Conservation (phyloP, 2,797 vertebrate species). For the Sebastes wilsoni region DNA sequence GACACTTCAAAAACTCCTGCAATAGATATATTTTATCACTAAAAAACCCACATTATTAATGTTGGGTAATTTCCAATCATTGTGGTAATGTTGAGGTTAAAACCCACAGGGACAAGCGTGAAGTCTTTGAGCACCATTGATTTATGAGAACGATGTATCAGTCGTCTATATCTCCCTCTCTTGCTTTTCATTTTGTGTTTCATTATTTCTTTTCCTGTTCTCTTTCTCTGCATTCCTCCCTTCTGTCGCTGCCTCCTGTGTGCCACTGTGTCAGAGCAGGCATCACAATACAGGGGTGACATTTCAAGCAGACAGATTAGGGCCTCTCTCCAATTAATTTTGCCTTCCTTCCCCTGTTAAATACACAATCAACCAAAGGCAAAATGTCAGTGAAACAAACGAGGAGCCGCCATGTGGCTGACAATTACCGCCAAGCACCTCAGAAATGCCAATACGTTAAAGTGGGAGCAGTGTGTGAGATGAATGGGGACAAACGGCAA, state of each 20-base stretch:
- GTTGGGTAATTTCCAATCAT: slow-evolving; percentile 19
- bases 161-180: neutral
- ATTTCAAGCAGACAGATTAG: slow-evolving; percentile 86
- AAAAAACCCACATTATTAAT: neutral
- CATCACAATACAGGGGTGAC: slow-evolving; percentile 81
- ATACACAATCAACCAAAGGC: slow-evolving; percentile 87
- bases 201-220: neutral
- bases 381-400: slow-evolving; percentile 86
- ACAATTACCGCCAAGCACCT: slow-evolving; percentile 82
- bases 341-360: slow-evolving; percentile 80
- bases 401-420: slow-evolving; percentile 74
- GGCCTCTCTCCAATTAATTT: slow-evolving; percentile 86
- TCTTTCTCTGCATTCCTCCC: slow-evolving; percentile 1
- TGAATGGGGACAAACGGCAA: slow-evolving; percentile 67
- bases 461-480: slow-evolving; percentile 69
- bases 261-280: slow-evolving; percentile 60
- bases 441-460: slow-evolving; percentile 86
- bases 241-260: slow-evolving; percentile 15
- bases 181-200: neutral
- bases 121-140: neutral
- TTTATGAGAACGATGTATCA: slow-evolving; percentile 9
- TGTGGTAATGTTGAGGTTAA: slow-evolving; percentile 32
- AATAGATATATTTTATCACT: neutral
- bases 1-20: neutral
- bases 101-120: neutral